Evolutionary conservation across 2,888 invertebrate genomes (phyloP), one percentile per base, ranked within the genome.

Genomic region (Lysandra coridon): DNA sequence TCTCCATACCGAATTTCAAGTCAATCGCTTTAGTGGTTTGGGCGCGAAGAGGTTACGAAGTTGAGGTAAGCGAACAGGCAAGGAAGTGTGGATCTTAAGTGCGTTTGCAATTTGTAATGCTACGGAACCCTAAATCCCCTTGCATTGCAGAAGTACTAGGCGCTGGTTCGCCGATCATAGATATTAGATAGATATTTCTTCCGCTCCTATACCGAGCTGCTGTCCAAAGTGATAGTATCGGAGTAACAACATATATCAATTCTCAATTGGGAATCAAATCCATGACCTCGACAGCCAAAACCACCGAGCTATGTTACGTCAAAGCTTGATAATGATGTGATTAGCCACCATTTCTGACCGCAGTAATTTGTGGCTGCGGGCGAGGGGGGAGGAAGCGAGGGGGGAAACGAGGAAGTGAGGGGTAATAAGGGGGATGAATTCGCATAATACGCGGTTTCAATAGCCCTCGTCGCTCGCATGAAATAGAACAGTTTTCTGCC

Each of bases 371-470:
- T 33, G 64, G 64, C 62, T 57, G 17, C 57, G 57, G 57, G 57
- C 57, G 4, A 17, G 57, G 17, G 17, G 14, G 14, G 4, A 17
- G 14, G 53, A 53, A 53, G 44, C 4, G 1, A n/a, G 60, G 6
- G n/a, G 60, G 60, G 53, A 12, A 53, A 10, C 14, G 53, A 14
- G 53, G 53, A 14, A 53, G 3, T 1, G 14, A 53, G 14, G 14
- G 53, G 57, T 17, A 17, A 14, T 1, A 7, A 7, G 23, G 62
- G 23, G 62, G 62, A 10, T n/a, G 62, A 62, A 62, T 62, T 62
- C 62, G 62, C 62, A 62, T 62, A 62, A 62, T 62, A 62, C 23
- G 23, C 23, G 62, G 62, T 62, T 62, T 62, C 62, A 62, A 62
- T 62, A 23, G n/a, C 23, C 2, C 2, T 62, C 10, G 62, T 10